A percentile compares a stretch with the other conserved stretches of the same genome.
Conservation (phyloP, 2,888 invertebrate species). For the Pseudolycoriella hygida region DNA sequence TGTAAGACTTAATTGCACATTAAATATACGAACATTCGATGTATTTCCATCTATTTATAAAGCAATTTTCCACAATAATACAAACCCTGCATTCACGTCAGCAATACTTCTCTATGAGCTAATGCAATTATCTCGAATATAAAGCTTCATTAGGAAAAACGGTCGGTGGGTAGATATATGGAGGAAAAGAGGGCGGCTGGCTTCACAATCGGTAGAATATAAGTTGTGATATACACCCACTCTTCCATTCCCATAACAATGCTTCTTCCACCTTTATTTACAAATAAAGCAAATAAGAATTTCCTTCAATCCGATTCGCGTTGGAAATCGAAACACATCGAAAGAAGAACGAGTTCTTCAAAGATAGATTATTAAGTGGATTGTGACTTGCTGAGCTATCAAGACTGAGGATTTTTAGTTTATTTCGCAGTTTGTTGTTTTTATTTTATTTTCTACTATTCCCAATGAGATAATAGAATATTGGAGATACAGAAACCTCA, state of each 20-base stretch:
- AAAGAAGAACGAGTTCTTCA: neutral
- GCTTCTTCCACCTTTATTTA: neutral
- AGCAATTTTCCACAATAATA: constrained; percentile 4
- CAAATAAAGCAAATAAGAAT: constrained; percentile 2
- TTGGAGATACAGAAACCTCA: too few species aligned
- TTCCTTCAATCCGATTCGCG: neutral
- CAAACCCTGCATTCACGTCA: constrained; percentile 3
- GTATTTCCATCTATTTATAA: constrained; percentile 2
- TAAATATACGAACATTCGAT: constrained; percentile 1
- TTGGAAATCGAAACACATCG: neutral
- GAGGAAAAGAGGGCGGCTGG: too few species aligned
- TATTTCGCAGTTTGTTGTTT: too few species aligned
- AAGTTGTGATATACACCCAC: neutral
- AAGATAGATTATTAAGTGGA: neutral
- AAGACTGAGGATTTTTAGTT: neutral
- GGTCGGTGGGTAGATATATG: neutral
- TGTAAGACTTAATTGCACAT: neutral
- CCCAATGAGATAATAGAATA: too few species aligned
- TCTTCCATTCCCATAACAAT: neutral
- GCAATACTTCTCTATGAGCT: constrained; percentile 5
- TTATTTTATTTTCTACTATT: too few species aligned
- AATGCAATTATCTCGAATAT: constrained; percentile 13
- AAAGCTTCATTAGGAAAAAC: constrained; percentile 11
- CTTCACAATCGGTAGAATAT: too few species aligned
- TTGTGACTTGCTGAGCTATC: neutral